Evolutionary conservation across 2,797 vertebrate genomes (phyloP).

Genomic region (Acrossocheilus fasciatus): DNA sequence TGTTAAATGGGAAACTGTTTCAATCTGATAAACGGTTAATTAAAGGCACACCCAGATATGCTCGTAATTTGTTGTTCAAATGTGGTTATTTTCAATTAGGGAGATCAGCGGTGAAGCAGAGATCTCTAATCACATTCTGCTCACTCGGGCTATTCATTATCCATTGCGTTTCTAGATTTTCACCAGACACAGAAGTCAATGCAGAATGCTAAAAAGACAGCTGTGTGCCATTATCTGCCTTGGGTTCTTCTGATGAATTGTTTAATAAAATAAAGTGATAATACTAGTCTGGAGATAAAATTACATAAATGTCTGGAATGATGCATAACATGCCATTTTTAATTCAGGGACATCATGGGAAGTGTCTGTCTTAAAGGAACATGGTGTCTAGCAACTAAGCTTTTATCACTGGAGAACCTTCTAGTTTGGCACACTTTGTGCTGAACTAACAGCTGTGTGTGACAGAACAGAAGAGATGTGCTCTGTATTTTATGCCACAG

Average conservation of each 20-base stretch:
- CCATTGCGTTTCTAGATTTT: background rate
- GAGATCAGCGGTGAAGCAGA: slow-evolving; percentile 12
- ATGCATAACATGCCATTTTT: background rate
- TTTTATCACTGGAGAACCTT: background rate
- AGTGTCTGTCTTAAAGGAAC: slow-evolving; percentile 9
- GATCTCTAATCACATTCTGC: slow-evolving; percentile 14
- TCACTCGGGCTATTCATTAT: slow-evolving; percentile 21
- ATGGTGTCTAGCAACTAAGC: background rate
- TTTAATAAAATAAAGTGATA: slow-evolving; percentile 5
- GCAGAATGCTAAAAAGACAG: slow-evolving; percentile 6
- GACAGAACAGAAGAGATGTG: slow-evolving; percentile 6
- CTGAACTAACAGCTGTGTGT: background rate
- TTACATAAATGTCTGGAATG: background rate
- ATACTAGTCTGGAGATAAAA: background rate
- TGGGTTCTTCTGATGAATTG: background rate
- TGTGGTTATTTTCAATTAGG: slow-evolving; percentile 25
- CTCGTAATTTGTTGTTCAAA: slow-evolving; percentile 20
- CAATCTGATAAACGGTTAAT: slow-evolving; percentile 17
- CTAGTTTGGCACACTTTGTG: background rate
- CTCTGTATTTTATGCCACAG: background rate
- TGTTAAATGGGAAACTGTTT: background rate
- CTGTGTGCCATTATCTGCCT: background rate
- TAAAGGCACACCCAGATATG: slow-evolving; percentile 15
- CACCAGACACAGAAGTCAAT: background rate
- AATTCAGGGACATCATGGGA: background rate